These are phyloP conservation scores for Endotricha flammealis DNA, from an alignment of 2,888 invertebrate genomes.

Conservation along the genomic window DNA sequence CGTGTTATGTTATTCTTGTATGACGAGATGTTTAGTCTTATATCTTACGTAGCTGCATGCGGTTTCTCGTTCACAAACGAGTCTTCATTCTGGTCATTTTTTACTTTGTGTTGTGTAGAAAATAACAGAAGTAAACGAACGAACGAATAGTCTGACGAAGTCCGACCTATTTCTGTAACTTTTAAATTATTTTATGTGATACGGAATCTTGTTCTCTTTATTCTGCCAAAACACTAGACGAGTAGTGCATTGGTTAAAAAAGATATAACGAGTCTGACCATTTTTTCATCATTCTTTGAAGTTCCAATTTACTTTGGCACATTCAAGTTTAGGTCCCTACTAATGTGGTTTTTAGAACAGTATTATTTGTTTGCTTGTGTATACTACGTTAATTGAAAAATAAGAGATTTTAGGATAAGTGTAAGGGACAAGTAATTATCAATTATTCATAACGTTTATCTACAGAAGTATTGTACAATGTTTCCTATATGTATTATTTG, in stretches of 20 bases:
- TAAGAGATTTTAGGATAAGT: slow-evolving; percentile 34
- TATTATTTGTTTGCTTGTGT: slow-evolving; percentile 47
- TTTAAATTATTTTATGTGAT: neutral
- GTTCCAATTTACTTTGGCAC: no score
- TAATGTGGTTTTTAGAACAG: slow-evolving; percentile 28
- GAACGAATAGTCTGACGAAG: slow-evolving; percentile 13
- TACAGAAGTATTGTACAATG: neutral
- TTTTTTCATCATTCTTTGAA: neutral
- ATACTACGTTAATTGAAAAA: slow-evolving; percentile 27
- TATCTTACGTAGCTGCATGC: neutral
- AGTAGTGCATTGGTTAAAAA: neutral
- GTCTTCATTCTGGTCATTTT: slow-evolving; percentile 11
- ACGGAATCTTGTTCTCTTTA: slow-evolving; percentile 1
- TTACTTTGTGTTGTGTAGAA: slow-evolving; percentile 10
- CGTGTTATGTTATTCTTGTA: slow-evolving; percentile 1
- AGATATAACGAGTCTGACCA: neutral
- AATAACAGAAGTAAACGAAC: slow-evolving; percentile 9
- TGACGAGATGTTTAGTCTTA: neutral
- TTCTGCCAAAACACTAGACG: neutral
- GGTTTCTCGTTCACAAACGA: slow-evolving; percentile 11
- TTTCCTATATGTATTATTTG: neutral
- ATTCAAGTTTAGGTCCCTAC: neutral
- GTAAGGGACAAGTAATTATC: slow-evolving; percentile 9
- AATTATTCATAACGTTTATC: neutral
- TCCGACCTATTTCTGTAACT: slow-evolving; percentile 10